Evolutionary conservation across 2,888 invertebrate species (phyloP), one percentile per base, ranked within the genome.

Genomic region (Amphipoea lucens): DNA sequence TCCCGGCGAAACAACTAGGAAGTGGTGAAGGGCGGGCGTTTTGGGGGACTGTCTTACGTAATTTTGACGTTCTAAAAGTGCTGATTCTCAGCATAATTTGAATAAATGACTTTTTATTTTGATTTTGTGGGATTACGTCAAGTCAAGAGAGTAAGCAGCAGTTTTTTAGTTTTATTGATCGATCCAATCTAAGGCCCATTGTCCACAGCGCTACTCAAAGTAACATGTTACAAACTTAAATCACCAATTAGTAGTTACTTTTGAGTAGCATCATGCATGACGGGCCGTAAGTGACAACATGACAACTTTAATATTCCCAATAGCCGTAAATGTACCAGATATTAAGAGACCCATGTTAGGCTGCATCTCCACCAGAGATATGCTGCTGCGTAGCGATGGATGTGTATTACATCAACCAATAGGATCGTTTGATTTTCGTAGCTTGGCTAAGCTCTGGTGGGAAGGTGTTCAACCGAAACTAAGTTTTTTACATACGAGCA

Each of bases 61-160:
- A 57, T 9, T 57, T 57, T 9, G 23, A 23, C 57, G 57, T 57
- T 57, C 9, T 3, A 57, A 57, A 20, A 23, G 9, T 54, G 7
- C 3, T 54, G 23, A 54, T 54, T 23, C 3, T 54, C 54, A 23
- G 54, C 54, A 20, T 54, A 54, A 17, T 23, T 54, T 54, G 20
- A 54, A 54, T 54, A 23, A 57, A 57, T 57, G 3, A 57, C 57
- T 54, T 54, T 54, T 54, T 48, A 14, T 14, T 48, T 48, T 48
- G 4, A 48, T 48, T 48, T 48, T 74, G 40, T n/a, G 17, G 72
- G 40, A n/a, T 74, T 40, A 74, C 74, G 9, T 51, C 40, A 20
- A 42, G 29, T 68, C 6, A 20, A 45, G 17, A 45, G 9, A n/a
- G 45, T 29, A 12, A 48, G 40, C 20, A 42, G 14, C n/a, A 74